Evolutionary conservation across 2,888 invertebrate genomes (phyloP).

Genomic region (Dorcus hopei): DNA sequence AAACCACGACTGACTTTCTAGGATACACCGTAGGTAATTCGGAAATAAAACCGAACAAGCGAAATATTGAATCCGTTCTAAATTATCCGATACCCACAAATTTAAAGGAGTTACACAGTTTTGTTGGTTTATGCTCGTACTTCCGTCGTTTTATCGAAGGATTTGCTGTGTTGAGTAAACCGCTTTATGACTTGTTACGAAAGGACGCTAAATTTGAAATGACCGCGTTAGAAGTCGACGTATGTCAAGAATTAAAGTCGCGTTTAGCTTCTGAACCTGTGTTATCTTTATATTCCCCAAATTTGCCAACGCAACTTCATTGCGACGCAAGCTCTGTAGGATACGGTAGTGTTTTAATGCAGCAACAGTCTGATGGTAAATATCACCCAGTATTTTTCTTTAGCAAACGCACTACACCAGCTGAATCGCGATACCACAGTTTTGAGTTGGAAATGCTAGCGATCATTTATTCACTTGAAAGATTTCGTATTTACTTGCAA

Average conservation of each 20-base stretch:
- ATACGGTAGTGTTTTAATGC: constrained; percentile 36
- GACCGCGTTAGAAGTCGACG: too few species aligned
- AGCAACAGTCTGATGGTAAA: constrained; percentile 30
- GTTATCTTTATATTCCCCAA: neutral
- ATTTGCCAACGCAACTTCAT: constrained; percentile 33
- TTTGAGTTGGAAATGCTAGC: constrained; percentile 42
- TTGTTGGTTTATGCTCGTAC: constrained; percentile 12
- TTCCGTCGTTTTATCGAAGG: constrained; percentile 14
- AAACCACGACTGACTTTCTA: constrained; percentile 10
- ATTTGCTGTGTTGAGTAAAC: constrained; percentile 11
- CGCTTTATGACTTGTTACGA: constrained; percentile 6
- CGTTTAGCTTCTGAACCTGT: too few species aligned
- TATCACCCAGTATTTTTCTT: constrained; percentile 28
- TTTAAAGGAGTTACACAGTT: constrained; percentile 10
- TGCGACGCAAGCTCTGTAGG: constrained; percentile 37
- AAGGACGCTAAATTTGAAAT: constrained; percentile 5
- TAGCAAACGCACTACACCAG: constrained; percentile 22
- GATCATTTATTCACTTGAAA: constrained; percentile 35
- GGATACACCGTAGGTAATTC: constrained; percentile 11
- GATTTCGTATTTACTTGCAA: constrained; percentile 36
- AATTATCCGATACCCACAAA: constrained; percentile 9
- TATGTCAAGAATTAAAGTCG: too few species aligned
- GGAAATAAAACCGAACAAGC: constrained; percentile 10
- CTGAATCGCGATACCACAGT: constrained; percentile 35
- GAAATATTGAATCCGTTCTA: constrained; percentile 5